Evolutionary conservation across 2,113 vertebrate species (phyloP).

Genomic region (Stegastes partitus): DNA sequence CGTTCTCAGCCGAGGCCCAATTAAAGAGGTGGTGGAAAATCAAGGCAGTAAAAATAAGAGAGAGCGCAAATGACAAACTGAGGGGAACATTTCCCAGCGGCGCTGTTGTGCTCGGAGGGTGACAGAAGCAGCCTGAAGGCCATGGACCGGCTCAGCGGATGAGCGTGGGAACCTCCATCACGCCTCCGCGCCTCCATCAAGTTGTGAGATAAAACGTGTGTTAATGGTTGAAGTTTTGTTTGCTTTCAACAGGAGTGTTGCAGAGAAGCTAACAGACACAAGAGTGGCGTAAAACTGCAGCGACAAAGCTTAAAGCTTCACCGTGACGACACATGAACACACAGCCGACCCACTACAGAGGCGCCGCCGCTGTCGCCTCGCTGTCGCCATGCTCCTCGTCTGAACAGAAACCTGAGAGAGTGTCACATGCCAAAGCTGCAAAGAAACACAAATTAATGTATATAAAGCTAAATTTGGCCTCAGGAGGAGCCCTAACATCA

Average conservation of each 20-base stretch:
- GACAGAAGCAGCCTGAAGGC: constrained; percentile 50
- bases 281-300: too few relatives aligned
- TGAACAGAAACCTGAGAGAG: constrained; percentile 48
- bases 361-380: constrained; percentile 22
- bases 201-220: constrained; percentile 24
- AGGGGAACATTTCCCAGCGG: constrained; percentile 55
- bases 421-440: constrained; percentile 20
- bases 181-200: constrained; percentile 5
- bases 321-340: background rate
- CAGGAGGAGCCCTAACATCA: constrained; percentile 21
- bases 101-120: constrained; percentile 39
- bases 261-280: background rate
- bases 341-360: constrained; percentile 8
- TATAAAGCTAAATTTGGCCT: constrained; percentile 37
- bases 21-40: constrained; percentile 59
- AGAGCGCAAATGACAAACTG: constrained; percentile 46
- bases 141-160: constrained; percentile 22
- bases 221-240: background rate
- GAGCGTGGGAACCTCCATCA: constrained; percentile 52
- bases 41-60: constrained; percentile 46
- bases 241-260: background rate
- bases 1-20: constrained; percentile 38
- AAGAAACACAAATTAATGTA: constrained; percentile 23
- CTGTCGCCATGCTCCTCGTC: constrained; percentile 45
- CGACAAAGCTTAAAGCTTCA: background rate